A percentile compares a stretch with the other conserved stretches of the same genome.
Conservation (phyloP, 2,888 invertebrate genomes). For the Drosophila nr. perissopoda region DNA sequence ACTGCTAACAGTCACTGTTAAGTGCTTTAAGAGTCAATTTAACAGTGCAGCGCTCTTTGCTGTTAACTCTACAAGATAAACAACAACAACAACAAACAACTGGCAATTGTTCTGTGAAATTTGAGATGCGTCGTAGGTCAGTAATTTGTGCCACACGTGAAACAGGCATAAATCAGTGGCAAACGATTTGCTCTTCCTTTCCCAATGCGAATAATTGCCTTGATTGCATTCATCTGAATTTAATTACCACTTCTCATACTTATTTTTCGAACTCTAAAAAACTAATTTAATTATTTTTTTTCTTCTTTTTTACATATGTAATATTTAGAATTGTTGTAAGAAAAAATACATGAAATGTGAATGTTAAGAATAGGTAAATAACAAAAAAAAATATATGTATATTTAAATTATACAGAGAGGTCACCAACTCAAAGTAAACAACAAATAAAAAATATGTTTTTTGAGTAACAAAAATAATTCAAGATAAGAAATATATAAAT, state of each 20-base stretch:
- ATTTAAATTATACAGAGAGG: too few species aligned
- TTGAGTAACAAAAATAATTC: too few species aligned
- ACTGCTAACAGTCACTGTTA: conserved; percentile 30
- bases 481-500: background rate
- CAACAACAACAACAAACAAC: conserved; percentile 6
- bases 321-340: too few species aligned
- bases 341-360: too few species aligned
- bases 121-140: conserved; percentile 57
- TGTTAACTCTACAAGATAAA: conserved; percentile 1
- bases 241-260: background rate
- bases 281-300: too few species aligned
- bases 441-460: too few species aligned
- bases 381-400: too few species aligned
- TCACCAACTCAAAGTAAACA: too few species aligned
- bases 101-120: conserved; percentile 20
- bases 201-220: too few species aligned
- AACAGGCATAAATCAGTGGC: conserved; percentile 37
- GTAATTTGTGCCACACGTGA: conserved; percentile 54
- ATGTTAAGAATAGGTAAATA: too few species aligned
- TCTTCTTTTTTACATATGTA: too few species aligned
- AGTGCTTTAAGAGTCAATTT: conserved; percentile 37
- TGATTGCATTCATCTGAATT: background rate
- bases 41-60: conserved; percentile 37
- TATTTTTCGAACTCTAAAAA: background rate
- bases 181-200: background rate